Evolutionary conservation across 2,888 invertebrate species (phyloP).

Genomic region (Mythimna pallens): DNA sequence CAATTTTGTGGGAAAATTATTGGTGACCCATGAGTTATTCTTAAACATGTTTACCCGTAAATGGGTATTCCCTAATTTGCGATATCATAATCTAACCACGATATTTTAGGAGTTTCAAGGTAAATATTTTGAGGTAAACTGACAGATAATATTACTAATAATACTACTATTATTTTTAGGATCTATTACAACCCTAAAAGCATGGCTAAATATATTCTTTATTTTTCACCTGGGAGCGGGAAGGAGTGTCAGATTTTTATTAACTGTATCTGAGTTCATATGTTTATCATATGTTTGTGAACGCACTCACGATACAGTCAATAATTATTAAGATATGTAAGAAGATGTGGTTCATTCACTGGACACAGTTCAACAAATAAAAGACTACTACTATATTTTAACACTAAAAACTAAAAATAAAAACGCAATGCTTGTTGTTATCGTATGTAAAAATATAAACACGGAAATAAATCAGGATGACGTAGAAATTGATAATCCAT

Average conservation of each 20-base stretch:
- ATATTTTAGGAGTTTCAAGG: slow-evolving; percentile 31
- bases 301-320: too few species aligned
- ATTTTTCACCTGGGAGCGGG: too few species aligned
- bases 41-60: slow-evolving; percentile 42
- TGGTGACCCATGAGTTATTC: slow-evolving; percentile 22
- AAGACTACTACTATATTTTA: not conserved
- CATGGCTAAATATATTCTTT: too few species aligned
- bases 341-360: not conserved
- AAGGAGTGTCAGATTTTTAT: too few species aligned
- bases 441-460: not conserved
- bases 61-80: slow-evolving; percentile 42
- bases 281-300: too few species aligned
- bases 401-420: not conserved
- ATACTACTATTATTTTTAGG: too few species aligned
- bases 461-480: not conserved
- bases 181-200: too few species aligned
- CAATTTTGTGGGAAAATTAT: slow-evolving; percentile 41
- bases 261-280: too few species aligned
- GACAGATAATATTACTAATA: too few species aligned
- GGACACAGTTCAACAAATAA: too few species aligned
- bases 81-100: slow-evolving; percentile 1
- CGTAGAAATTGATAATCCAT: not conserved
- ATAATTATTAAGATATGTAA: not conserved
- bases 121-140: slow-evolving; percentile 28
- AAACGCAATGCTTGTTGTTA: not conserved